Base-by-base conservation (phyloP, 2,113 vertebrate species). In the Actinemys pallida region DNA sequence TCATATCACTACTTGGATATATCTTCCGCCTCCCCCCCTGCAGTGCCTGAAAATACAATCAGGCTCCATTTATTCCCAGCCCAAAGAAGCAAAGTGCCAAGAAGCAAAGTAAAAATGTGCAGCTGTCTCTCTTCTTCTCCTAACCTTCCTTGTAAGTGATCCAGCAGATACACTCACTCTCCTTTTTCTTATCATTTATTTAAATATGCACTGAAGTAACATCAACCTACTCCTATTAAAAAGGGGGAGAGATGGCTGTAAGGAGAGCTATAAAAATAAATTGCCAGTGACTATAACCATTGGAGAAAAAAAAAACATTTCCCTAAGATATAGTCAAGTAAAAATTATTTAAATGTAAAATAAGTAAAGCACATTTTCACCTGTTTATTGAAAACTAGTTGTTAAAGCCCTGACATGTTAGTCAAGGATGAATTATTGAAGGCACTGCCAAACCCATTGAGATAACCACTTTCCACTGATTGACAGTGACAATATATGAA, bases 261-360 rank as follows among this genome's bases (percentile, higher is more conserved):
- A 84, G 50, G 89, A 20, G 3, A 53, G 90, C 90, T 90, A 85
- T 88, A 75, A 91, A 89, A 97, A 92, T 83, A 95, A 95, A 94
- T 85, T 89, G 14, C 16, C 78, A 86, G 3, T 89, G 49, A 76
- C 62, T 84, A 52, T 53, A 97, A 92, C 90, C 53, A 92, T 16
- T 92, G 89, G 56, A 29, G 75, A 56, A n/a, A 62, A n/a, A 72
- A 39, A 72, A 69, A 22, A 93, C 2, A 14, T 50, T 87, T 90
- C 2, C 0, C 47, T 94, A 84, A 89, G 72, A 94, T 56, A 78
- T n/a, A 72, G 5, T 80, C 35, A 92, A 90, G 25, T 76, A 89
- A 94, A 49, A 81, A 88, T 84, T 95, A 93, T 93, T 92, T 83
- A 86, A 94, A 65, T 62, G 35, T 62, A 92, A 94, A 94, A 81